A percentile compares a stretch with the other conserved stretches of the same genome.
Evolutionary conservation across 2,888 invertebrate genomes (phyloP).

Genomic region (Ornithoptera priamus): DNA sequence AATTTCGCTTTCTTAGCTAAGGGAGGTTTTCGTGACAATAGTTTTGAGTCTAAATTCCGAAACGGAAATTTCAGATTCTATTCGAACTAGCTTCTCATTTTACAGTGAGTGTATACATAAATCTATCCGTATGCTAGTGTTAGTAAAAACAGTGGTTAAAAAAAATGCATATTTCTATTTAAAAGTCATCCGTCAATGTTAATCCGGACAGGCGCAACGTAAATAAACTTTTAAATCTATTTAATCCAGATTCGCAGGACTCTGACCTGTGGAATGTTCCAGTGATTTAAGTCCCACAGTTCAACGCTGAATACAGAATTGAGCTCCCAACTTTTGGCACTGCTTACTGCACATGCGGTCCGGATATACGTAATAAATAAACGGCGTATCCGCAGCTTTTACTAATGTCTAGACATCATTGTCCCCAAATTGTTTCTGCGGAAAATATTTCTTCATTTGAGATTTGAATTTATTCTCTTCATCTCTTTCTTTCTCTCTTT

Average conservation of each 20-base stretch:
- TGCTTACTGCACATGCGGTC: slow-evolving; percentile 14
- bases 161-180: background rate
- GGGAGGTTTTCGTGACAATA: too few species aligned
- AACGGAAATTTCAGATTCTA: too few species aligned
- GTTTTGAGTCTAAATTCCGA: too few species aligned
- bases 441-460: background rate
- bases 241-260: slow-evolving; percentile 6
- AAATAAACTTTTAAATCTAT: slow-evolving; percentile 6
- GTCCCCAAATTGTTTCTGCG: background rate
- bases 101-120: too few species aligned
- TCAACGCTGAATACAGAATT: slow-evolving; percentile 27
- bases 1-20: too few species aligned
- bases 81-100: too few species aligned
- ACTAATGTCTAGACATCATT: slow-evolving; percentile 6
- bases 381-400: background rate
- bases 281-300: slow-evolving; percentile 21
- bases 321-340: slow-evolving; percentile 26
- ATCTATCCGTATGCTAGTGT: too few species aligned
- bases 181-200: background rate
- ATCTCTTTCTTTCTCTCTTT: too few species aligned
- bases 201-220: background rate
- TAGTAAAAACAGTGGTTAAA: background rate
- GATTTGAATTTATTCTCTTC: background rate
- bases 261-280: slow-evolving; percentile 26
- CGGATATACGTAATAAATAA: slow-evolving; percentile 25